A percentile compares a stretch with the other conserved stretches of the same genome.
Conservation (phyloP, 2,113 vertebrate genomes). For the Synodontis membranacea region DNA sequence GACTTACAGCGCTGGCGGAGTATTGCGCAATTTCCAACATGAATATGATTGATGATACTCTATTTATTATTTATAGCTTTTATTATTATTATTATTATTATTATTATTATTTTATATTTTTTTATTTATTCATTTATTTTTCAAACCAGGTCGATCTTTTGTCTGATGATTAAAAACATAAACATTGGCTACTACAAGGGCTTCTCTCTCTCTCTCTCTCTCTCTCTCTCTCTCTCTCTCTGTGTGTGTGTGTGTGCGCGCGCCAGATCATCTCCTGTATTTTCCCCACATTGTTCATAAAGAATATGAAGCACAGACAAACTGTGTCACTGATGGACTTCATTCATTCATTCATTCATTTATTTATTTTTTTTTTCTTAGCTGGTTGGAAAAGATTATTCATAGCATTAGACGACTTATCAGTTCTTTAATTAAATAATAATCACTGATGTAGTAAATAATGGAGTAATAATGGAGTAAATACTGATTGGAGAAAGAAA, state of each 20-base stretch:
- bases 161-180: not conserved
- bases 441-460: not conserved
- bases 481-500: not conserved
- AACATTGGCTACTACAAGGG: not conserved
- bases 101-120: too few species aligned
- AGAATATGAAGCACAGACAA: not conserved
- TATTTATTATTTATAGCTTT: not conserved
- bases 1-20: not conserved
- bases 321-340: not conserved
- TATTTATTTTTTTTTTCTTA: not conserved
- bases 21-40: not conserved
- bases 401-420: not conserved
- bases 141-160: not conserved
- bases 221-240: not conserved
- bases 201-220: slow-evolving; percentile 7
- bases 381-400: not conserved
- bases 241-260: not conserved
- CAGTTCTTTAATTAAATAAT: not conserved
- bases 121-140: too few species aligned
- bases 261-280: not conserved
- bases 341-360: too few species aligned
- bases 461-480: not conserved
- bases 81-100: too few species aligned
- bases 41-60: not conserved
- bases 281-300: slow-evolving; percentile 3